These are phyloP conservation scores for Melanostoma scalare DNA, from an alignment of 2,888 invertebrate genomes.

Conservation along the genomic window DNA sequence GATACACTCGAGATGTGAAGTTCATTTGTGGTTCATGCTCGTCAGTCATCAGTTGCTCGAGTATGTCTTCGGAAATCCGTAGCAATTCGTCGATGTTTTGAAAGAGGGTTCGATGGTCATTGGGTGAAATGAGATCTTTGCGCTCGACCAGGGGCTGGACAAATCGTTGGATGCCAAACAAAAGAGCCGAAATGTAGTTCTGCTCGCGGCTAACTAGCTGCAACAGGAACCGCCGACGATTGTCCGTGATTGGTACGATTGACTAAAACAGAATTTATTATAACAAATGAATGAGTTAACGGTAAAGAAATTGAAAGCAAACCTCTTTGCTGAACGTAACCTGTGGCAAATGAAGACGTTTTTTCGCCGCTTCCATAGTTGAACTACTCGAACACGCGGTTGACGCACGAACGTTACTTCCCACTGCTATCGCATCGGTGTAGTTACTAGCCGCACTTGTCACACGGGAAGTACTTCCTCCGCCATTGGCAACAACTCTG, in stretches of 20 bases:
- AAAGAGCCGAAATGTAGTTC: constrained; percentile 89
- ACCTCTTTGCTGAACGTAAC: constrained; percentile 95
- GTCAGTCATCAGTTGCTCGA: constrained; percentile 88
- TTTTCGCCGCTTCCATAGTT: constrained; percentile 84
- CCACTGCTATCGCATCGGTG: constrained; percentile 73
- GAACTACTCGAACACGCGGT: constrained; percentile 88
- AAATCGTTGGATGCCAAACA: constrained; percentile 91
- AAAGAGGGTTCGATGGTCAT: constrained; percentile 90
- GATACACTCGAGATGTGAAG: constrained; percentile 87
- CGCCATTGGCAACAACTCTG: constrained; percentile 76
- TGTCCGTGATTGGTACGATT: constrained; percentile 82
- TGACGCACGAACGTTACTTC: constrained; percentile 84
- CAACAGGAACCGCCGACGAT: constrained; percentile 87
- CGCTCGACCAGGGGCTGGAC: constrained; percentile 89
- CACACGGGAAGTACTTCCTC: constrained; percentile 64
- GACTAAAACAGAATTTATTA: constrained; percentile 78
- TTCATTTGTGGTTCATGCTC: constrained; percentile 88
- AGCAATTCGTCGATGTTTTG: constrained; percentile 92
- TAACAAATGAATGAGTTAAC: background rate
- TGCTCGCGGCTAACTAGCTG: constrained; percentile 90
- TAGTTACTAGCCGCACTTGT: constrained; percentile 74
- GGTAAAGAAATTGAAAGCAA: constrained; percentile 83
- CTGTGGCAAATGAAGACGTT: constrained; percentile 89
- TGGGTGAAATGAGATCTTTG: constrained; percentile 88
- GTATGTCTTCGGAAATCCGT: constrained; percentile 90